Evolutionary conservation across 2,888 invertebrate genomes (phyloP), one percentile per base, ranked within the genome.

Genomic region (Trachelus tabidus): DNA sequence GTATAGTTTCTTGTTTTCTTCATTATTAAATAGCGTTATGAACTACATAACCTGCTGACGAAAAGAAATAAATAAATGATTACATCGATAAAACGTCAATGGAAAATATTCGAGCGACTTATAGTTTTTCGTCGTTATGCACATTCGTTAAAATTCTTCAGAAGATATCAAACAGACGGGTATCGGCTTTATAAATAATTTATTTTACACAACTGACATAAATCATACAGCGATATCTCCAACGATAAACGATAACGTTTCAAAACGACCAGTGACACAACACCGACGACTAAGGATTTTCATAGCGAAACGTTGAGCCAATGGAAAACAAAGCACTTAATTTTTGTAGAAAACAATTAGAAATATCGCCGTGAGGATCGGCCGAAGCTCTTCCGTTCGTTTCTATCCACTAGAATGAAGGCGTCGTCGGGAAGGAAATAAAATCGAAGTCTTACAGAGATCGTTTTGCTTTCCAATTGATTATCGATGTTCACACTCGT

Each of bases 201-300:
- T 88, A 89, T 89, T 87, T 84, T 86, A 87, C 86, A 87, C 86
- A 83, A 83, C 84, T 86, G 85, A 85, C 81, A 85, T 85, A 86
- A 87, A 84, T 85, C 84, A 81, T 82, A 85, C 81, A 85, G 76
- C 77, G 80, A 83, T 76, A 78, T 75, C 78, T 81, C 79, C 80
- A 83, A 83, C 77, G 82, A 79, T 75, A 82, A 73, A 77, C 77
- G 68, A 69, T 56, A 56, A 56, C 73, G 68, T 73, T 83, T 69
- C 78, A 76, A 80, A 73, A 74, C 77, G 34, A 56, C 9, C 15
- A 23, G 4, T 23, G 40, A 56, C 40, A 1, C 9, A 56, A 56
- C 23, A 15, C 12, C 40, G 75, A 78, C 76, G 77, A 69, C 74
- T 69, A 69, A 73, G 33, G n/a, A 73, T 73, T 40, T 68, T 77